Evolutionary conservation across 2,888 invertebrate species (phyloP), one percentile per base, ranked within the genome.

Genomic region (Trachelus iudaicus): DNA sequence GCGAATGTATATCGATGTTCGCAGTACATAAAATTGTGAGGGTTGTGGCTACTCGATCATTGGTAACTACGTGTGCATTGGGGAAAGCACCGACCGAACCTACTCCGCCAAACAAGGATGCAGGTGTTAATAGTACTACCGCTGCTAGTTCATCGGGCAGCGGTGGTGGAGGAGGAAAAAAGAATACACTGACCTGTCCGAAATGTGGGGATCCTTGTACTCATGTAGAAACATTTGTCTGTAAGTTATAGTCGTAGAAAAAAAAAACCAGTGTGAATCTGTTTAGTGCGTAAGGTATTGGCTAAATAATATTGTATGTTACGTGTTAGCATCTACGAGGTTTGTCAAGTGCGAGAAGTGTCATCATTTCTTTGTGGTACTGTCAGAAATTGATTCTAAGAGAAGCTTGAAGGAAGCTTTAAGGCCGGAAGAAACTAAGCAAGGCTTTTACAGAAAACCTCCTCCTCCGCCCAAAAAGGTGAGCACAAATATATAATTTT

Each of bases 341-440:
- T 99, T 99, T 92, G 98, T 99, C 69, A 98, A 98, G 92, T 99
- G 99, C 92, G 98, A 98, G 92, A 98, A 98, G 92, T 99, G 99
- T 90, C 98, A 98, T 92, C 98, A 98, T 91, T 98, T 99, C 93
- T 99, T 98, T 92, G 98, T 98, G 68, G 98, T 99, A 34, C 93
- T 98, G 81, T 98, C 98, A 84, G 98, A 98, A 89, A 95, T 97
- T 69, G 98, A 98, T 92, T 95, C 97, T 35, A 97, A 98, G 92
- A 96, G 96, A 92, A 96, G 94, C 86, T 92, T 95, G 82, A 97
- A 97, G 91, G 97, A 97, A 85, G 96, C 96, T 81, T 82, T 91
- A 11, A 88, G 92, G 82, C 93, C 95, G 0, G 94, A 94, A 84
- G 95, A 96, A 75, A 93, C 93, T 82, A 96, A 95, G 88, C 94